Conservation (phyloP, 2,797 vertebrate genomes). For the Poliocrania exsul region DNA sequence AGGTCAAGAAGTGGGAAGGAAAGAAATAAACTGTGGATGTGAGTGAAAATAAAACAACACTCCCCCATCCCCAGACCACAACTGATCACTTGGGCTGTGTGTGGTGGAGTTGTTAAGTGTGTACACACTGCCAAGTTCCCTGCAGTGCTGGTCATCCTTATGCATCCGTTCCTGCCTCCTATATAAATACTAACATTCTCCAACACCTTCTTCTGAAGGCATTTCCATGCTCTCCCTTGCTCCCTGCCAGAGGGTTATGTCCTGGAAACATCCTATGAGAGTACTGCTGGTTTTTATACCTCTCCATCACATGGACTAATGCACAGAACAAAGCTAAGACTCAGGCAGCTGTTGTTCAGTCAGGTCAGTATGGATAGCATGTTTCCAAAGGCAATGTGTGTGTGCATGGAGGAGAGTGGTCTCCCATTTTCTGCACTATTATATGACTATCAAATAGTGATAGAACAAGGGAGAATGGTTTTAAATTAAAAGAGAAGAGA, state of each 20-base stretch:
- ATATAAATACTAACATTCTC: neutral
- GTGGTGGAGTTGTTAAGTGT: neutral
- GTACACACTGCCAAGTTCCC: neutral
- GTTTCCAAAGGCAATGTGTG: neutral
- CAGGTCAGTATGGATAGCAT: accelerated
- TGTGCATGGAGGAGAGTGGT: accelerated
- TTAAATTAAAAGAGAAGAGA: neutral
- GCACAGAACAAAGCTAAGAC: neutral
- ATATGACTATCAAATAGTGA: neutral
- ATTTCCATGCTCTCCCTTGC: neutral
- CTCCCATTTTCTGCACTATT: neutral
- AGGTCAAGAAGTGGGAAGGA: conserved; percentile 52
- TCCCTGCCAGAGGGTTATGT: neutral
- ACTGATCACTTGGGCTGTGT: neutral
- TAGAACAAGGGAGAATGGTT: neutral
- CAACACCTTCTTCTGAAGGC: neutral
- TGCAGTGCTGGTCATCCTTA: neutral
- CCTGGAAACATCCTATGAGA: neutral
- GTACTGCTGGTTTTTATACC: neutral
- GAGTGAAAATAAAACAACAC: conserved; percentile 22
- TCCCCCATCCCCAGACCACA: too few species aligned
- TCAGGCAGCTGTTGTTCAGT: accelerated
- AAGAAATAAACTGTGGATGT: conserved; percentile 46
- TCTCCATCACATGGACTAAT: neutral
- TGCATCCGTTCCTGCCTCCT: neutral